Evolutionary conservation across 2,888 invertebrate species (phyloP).

Genomic region (Psococerastis gibbosa): DNA sequence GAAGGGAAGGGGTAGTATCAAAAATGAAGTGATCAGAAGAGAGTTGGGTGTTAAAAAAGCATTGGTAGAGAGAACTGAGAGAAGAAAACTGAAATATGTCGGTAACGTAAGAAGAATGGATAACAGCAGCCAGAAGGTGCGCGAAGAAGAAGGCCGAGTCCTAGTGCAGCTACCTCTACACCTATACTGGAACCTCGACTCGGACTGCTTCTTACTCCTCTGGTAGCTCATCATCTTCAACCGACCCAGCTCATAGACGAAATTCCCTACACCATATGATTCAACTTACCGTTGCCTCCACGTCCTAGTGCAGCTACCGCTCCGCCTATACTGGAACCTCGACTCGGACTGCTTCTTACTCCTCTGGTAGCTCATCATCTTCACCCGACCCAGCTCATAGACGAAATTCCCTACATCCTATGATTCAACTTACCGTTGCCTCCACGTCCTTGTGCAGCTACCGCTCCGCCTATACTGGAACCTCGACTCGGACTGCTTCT

Average conservation of each 20-base stretch:
- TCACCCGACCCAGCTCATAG: slow-evolving; percentile 77
- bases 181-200: slow-evolving; percentile 54
- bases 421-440: slow-evolving; percentile 47
- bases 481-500: slow-evolving; percentile 56
- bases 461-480: slow-evolving; percentile 57
- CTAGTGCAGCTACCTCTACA: slow-evolving; percentile 55
- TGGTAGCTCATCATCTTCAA: slow-evolving; percentile 79
- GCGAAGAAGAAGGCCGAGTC: too few relatives aligned
- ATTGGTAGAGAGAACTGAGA: too few relatives aligned
- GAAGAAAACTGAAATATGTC: too few relatives aligned
- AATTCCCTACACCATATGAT: too few relatives aligned
- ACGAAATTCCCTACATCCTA: too few relatives aligned
- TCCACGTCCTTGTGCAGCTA: slow-evolving; percentile 59
- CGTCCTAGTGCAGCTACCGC: slow-evolving; percentile 56
- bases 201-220: slow-evolving; percentile 56
- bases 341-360: slow-evolving; percentile 59
- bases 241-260: slow-evolving; percentile 46
- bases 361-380: slow-evolving; percentile 72
- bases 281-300: slow-evolving; percentile 56
- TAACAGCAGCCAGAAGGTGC: too few relatives aligned
- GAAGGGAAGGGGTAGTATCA: too few relatives aligned
- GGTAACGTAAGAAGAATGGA: too few relatives aligned
- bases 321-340: slow-evolving; percentile 54
- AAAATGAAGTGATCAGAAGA: too few relatives aligned
- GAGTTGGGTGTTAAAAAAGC: too few relatives aligned